These are phyloP conservation scores for Drymonia ruficornis DNA, from an alignment of 2,888 invertebrate species.

Conservation along the genomic window DNA sequence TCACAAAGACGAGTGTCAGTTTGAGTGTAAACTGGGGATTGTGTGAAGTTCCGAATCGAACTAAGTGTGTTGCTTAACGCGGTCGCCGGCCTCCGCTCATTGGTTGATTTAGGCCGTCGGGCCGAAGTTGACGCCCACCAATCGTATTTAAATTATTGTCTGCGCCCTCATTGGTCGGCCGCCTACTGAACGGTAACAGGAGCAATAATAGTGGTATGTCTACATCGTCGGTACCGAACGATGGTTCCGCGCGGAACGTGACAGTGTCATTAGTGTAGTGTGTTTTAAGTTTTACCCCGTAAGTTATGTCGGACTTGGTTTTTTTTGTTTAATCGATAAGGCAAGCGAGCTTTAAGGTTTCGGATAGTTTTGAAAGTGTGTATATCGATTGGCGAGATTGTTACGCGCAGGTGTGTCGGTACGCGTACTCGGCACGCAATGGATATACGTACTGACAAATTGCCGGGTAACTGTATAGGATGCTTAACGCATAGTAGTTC, in stretches of 20 bases:
- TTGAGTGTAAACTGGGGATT: too few species aligned
- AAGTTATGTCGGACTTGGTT: conserved; percentile 31
- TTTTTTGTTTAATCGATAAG: conserved; percentile 35
- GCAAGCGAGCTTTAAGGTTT: conserved; percentile 42
- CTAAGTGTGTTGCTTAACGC: too few species aligned
- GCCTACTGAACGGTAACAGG: conserved; percentile 5
- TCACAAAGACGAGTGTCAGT: too few species aligned
- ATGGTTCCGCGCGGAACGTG: conserved; percentile 24
- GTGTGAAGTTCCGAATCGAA: too few species aligned
- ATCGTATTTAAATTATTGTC: too few species aligned
- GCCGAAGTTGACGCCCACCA: too few species aligned
- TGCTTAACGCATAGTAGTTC: too few species aligned
- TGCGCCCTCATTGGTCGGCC: not conserved
- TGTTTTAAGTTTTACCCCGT: conserved; percentile 39
- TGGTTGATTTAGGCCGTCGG: too few species aligned
- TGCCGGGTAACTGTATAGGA: too few species aligned
- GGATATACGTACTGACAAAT: too few species aligned
- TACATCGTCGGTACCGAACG: conserved; percentile 19
- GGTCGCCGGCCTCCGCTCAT: too few species aligned
- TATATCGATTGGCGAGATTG: not conserved
- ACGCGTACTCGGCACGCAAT: too few species aligned
- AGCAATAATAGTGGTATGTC: conserved; percentile 46
- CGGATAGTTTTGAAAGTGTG: conserved; percentile 28
- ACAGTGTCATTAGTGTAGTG: conserved; percentile 36
- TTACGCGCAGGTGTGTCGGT: not conserved